Percentiles rank a stretch among this genome's conserved stretches.
phyloP scores from a whole-genome alignment of 2,113 vertebrate species.

The Cynopterus brachyotis region DNA sequence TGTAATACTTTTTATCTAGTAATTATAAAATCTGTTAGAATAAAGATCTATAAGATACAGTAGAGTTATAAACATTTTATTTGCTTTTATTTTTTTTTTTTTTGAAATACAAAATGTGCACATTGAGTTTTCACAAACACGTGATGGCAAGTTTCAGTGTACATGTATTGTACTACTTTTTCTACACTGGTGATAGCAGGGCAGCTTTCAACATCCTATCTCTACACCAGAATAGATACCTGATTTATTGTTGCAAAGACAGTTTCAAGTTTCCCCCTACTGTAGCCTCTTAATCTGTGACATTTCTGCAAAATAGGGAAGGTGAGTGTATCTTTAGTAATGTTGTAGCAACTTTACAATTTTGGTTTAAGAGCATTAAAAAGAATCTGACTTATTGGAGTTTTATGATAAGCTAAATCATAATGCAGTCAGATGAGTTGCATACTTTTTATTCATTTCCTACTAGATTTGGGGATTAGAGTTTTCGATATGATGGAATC shows the following conservation, averaged over 20 bases:
- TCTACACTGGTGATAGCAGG: constrained; percentile 88
- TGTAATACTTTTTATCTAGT: not conserved
- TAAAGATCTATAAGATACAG: constrained; percentile 26
- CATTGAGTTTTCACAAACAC: constrained; percentile 85
- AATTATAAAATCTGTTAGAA: not conserved
- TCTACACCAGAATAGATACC: constrained; percentile 89
- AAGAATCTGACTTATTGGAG: constrained; percentile 54
- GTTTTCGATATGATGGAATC: constrained; percentile 58
- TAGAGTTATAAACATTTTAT: constrained; percentile 76
- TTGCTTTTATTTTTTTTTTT: constrained; percentile 79
- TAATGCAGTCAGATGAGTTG: not conserved
- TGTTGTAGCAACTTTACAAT: constrained; percentile 63
- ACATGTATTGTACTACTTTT: constrained; percentile 88
- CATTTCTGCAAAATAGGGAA: constrained; percentile 77
- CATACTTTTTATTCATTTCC: constrained; percentile 19
- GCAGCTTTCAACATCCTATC: constrained; percentile 80
- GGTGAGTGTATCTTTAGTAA: constrained; percentile 67
- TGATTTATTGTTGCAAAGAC: constrained; percentile 83
- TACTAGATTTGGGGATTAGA: constrained; percentile 39
- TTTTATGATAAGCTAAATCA: constrained; percentile 52
- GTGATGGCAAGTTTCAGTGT: constrained; percentile 85
- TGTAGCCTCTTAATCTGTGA: constrained; percentile 68
- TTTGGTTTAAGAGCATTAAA: constrained; percentile 54
- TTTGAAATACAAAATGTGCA: constrained; percentile 88
- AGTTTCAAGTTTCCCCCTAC: constrained; percentile 73